A percentile compares a stretch with the other conserved stretches of the same genome.
phyloP scores from a whole-genome alignment of 2,888 invertebrate species.

The Stegophylla sp. region DNA sequence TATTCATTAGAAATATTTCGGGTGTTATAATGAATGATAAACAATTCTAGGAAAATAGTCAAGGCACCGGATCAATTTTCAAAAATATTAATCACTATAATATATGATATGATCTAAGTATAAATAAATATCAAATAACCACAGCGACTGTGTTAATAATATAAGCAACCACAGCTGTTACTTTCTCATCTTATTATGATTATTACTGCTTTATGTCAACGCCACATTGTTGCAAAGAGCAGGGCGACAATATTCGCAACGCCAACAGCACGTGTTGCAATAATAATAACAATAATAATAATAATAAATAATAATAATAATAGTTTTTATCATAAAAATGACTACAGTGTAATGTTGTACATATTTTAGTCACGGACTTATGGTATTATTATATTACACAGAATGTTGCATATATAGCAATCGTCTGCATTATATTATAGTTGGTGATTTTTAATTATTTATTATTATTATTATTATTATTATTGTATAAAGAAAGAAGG shows the following conservation, averaged over 20 bases:
- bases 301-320: constrained; percentile 39
- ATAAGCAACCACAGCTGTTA: constrained; percentile 43
- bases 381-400: constrained; percentile 12
- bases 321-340: constrained; percentile 33
- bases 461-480: constrained; percentile 48
- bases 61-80: not conserved
- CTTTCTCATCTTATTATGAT: constrained; percentile 39
- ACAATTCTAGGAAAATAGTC: not conserved
- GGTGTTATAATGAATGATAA: not conserved
- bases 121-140: constrained; percentile 48
- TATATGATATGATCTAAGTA: not conserved
- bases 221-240: constrained; percentile 39
- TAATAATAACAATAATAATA: constrained; percentile 46
- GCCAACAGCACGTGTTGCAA: constrained; percentile 47
- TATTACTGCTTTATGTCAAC: constrained; percentile 40
- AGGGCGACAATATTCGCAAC: constrained; percentile 38
- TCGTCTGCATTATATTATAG: not conserved
- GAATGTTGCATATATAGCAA: constrained; percentile 13
- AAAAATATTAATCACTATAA: not conserved
- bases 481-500: not conserved
- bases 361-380: constrained; percentile 39
- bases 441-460: constrained; percentile 50
- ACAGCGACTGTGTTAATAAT: constrained; percentile 37
- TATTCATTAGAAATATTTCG: not conserved
- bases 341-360: constrained; percentile 14